Base-by-base conservation (phyloP, 2,797 vertebrate species). In the Etheostoma perlongum region DNA sequence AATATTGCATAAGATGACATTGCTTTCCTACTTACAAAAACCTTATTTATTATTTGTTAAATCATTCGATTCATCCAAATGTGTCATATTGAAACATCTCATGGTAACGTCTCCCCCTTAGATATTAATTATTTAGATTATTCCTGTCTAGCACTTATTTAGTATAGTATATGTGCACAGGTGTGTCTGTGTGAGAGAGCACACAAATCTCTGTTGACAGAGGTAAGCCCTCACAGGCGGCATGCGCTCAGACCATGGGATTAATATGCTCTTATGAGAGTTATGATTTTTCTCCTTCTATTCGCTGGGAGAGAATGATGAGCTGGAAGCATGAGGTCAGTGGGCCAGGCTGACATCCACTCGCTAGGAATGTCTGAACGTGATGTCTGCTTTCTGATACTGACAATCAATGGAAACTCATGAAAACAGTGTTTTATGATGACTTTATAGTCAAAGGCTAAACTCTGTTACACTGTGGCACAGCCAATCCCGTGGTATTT, bases 241-340 rank as follows among this genome's bases (percentile, higher is more conserved):
- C 83, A 60, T 83, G 88, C n/a, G 51, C 86, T 88, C 79, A 81
- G 84, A 76, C 87, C 79, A 73, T 67, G 67, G 88, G 90, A 90
- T 92, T 92, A 92, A 92, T 91, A 84, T 88, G 88, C 87, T 87
- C 75, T 89, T 91, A 91, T 86, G 78, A 83, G 87, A 74, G 82
- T 77, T 91, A 86, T 88, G 83, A 82, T 89, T 89, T 84, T 69
- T 61, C 74, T 78, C 65, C 63, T 71, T 79, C 72, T 79, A 66
- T 85, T 79, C 52, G 79, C 70, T 10, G 30, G 21, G 80, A 85
- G 78, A 74, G 83, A 89, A 87, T 90, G 86, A 90, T 87, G 88
- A 93, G 87, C 90, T 88, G 75, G 72, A 87, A 89, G 83, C 81
- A 70, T 70, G 86, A 85, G 89, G 89, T 91, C 86, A 89, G 86